phyloP scores from a whole-genome alignment of 92 coral and sea anemone species.

The Galaxea fascicularis region DNA sequence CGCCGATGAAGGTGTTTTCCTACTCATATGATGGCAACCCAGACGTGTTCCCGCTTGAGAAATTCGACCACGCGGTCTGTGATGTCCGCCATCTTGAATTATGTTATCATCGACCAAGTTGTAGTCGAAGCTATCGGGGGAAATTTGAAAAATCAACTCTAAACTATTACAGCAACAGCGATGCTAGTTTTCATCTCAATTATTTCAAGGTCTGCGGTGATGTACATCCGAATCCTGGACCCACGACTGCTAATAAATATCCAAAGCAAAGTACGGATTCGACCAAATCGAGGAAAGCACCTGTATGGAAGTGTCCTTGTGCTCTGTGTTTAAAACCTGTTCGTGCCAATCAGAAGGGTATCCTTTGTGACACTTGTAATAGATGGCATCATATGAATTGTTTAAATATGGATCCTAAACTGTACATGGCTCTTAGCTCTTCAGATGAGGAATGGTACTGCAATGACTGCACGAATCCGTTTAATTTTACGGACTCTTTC shows the following conservation, averaged over 20 bases:
- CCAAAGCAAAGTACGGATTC: constrained; percentile 2
- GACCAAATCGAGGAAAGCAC: constrained; percentile 3
- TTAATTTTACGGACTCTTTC: constrained; percentile 22
- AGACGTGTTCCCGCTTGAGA: constrained; percentile 17
- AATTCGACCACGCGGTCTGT: constrained; percentile 16
- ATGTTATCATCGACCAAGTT: constrained; percentile 24
- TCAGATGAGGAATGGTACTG: constrained; percentile 23
- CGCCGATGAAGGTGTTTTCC: constrained; percentile 16
- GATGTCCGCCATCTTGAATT: background rate
- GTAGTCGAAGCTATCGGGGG: constrained; percentile 18
- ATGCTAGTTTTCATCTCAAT: no score
- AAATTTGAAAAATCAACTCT: constrained; percentile 16
- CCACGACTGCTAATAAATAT: constrained; percentile 15
- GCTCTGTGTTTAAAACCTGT: background rate
- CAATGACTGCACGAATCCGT: constrained; percentile 8
- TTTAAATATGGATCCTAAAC: constrained; percentile 2
- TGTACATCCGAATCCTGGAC: constrained; percentile 30
- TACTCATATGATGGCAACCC: constrained; percentile 24
- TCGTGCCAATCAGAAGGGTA: no score
- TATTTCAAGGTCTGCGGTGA: no score
- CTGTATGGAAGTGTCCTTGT: constrained; percentile 24
- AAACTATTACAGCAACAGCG: constrained; percentile 13
- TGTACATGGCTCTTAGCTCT: constrained; percentile 8
- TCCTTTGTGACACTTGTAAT: constrained; percentile 8
- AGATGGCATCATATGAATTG: constrained; percentile 23